Conservation (phyloP, 2,888 invertebrate species). For the Drosophila seclusa region DNA sequence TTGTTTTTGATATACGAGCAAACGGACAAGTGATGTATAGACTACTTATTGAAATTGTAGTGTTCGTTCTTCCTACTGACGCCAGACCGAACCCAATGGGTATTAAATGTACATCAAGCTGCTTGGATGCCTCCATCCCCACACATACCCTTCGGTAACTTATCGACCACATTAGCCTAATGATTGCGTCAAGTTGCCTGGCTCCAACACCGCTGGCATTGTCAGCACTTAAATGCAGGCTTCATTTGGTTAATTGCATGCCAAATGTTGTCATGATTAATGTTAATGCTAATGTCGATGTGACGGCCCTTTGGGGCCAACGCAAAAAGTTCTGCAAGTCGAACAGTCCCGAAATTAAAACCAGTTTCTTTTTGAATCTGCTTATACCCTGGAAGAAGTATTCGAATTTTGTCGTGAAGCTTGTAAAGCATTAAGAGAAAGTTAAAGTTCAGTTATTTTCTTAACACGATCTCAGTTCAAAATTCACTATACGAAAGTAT, state of each 20-base stretch:
- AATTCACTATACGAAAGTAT: not conserved
- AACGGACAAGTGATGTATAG: constrained; percentile 15
- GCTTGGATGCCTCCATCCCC: not conserved
- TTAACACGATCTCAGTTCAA: not conserved
- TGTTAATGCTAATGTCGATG: constrained; percentile 53
- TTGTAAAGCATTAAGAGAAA: not conserved
- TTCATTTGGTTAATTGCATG: constrained; percentile 78
- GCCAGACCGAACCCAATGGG: constrained; percentile 29
- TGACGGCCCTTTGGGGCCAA: constrained; percentile 54
- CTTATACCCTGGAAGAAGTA: not conserved
- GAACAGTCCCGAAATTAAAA: constrained; percentile 39
- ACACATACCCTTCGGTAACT: constrained; percentile 45
- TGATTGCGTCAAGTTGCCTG: constrained; percentile 67
- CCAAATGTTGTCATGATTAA: constrained; percentile 74
- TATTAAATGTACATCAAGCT: constrained; percentile 68
- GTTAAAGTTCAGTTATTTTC: not conserved
- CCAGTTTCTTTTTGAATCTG: constrained; percentile 42
- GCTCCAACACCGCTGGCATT: constrained; percentile 49
- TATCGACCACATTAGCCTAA: constrained; percentile 75
- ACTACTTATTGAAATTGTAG: constrained; percentile 23
- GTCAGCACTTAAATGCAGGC: constrained; percentile 77
- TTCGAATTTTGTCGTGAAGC: not conserved
- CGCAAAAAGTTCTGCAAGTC: constrained; percentile 25
- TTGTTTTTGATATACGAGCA: constrained; percentile 53
- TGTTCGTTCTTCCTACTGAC: constrained; percentile 31